Evolutionary conservation across 2,113 vertebrate species (phyloP).

Genomic region (Brachyhypopomus occidentalis): DNA sequence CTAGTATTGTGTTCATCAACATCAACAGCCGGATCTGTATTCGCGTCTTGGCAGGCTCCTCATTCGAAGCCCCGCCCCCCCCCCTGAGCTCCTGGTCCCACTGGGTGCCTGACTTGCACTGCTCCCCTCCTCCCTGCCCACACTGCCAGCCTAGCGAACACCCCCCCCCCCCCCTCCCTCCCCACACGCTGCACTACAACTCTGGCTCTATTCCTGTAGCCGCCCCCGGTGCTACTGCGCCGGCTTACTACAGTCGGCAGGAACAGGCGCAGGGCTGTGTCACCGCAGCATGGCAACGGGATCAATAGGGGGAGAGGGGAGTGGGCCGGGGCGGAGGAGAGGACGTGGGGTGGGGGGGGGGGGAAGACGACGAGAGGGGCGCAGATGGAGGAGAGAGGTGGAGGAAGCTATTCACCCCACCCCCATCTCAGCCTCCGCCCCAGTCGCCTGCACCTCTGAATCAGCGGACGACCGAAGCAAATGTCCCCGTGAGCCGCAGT

Average conservation of each 20-base stretch:
- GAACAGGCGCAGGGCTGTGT: conserved; percentile 72
- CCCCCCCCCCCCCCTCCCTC: conserved; percentile 54
- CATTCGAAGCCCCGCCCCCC: conserved; percentile 67
- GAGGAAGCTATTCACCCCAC: conserved; percentile 47
- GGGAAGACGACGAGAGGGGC: conserved; percentile 21
- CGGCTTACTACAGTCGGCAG: conserved; percentile 72
- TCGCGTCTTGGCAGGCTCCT: conserved; percentile 67
- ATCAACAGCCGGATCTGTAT: conserved; percentile 72
- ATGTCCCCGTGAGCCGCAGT: conserved; percentile 34
- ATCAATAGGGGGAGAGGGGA: conserved; percentile 33
- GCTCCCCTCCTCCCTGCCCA: conserved; percentile 52
- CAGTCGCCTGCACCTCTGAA: conserved; percentile 36
- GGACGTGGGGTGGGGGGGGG: no score
- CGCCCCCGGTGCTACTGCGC: conserved; percentile 64
- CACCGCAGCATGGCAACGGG: conserved; percentile 68
- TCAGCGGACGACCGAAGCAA: conserved; percentile 47
- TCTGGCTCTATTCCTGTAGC: conserved; percentile 73
- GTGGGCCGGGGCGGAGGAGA: conserved; percentile 34
- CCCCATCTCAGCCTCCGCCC: no score
- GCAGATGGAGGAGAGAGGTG: conserved; percentile 58
- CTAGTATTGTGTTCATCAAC: conserved; percentile 69
- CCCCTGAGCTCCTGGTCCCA: conserved; percentile 59
- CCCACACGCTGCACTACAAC: conserved; percentile 73
- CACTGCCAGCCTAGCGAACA: conserved; percentile 54
- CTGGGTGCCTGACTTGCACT: conserved; percentile 63